A percentile compares a stretch with the other conserved stretches of the same genome.
Conservation (phyloP, 2,888 invertebrate species). For the Pristionchus entomophagus region DNA sequence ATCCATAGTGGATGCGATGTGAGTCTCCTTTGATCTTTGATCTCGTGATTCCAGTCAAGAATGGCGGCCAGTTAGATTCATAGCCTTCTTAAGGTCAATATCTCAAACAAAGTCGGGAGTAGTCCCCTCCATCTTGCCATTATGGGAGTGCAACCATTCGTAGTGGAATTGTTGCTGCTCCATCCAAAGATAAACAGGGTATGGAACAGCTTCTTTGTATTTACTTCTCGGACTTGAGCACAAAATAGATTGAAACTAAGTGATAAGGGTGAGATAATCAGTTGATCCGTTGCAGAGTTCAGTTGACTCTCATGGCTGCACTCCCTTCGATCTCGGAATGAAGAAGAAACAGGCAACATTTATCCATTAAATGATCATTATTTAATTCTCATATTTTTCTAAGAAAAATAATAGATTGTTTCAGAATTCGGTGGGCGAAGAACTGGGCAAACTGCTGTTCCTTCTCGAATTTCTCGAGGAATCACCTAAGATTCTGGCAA, state of each 20-base stretch:
- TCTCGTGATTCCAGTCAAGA: neutral
- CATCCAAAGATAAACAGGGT: slow-evolving; percentile 38
- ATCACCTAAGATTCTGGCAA: slow-evolving; percentile 15
- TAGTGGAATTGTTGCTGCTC: neutral
- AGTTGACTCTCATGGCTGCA: slow-evolving; percentile 2
- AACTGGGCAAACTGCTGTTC: slow-evolving; percentile 1
- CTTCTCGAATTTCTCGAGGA: slow-evolving; percentile 23
- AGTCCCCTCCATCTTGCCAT: neutral
- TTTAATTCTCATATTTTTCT: no score
- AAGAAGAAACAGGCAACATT: neutral
- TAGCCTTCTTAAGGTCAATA: slow-evolving; percentile 12
- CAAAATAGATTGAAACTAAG: no score
- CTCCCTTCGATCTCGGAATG: slow-evolving; percentile 5
- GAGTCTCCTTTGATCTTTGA: neutral
- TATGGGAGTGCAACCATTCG: slow-evolving; percentile 10
- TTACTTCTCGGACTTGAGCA: no score
- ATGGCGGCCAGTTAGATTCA: no score
- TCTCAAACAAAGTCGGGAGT: neutral
- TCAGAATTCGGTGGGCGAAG: slow-evolving; percentile 3
- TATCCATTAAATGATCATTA: neutral
- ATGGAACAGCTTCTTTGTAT: no score
- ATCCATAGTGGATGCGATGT: slow-evolving; percentile 4
- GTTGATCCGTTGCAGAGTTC: neutral
- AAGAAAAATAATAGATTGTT: no score
- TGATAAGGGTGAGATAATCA: neutral